Percentiles rank a stretch among this genome's conserved stretches.
These are phyloP conservation scores for Cotesia typhae DNA, from an alignment of 1,140 invertebrate genomes.

Conservation along the genomic window DNA sequence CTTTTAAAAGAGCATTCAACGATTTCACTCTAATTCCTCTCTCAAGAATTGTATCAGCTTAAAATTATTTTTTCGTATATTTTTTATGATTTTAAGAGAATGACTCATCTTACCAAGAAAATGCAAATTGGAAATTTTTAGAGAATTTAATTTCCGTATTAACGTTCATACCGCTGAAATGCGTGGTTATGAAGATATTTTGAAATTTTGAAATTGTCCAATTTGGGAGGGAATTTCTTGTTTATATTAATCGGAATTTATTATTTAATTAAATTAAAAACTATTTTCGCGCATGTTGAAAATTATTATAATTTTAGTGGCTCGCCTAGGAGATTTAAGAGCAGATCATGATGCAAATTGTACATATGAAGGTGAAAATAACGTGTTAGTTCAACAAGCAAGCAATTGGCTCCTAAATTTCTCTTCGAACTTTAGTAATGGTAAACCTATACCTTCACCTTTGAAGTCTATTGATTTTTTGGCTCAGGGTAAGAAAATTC, in stretches of 20 bases:
- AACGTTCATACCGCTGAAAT: too few relatives aligned
- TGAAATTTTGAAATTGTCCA: too few relatives aligned
- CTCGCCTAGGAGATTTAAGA: constrained; percentile 83
- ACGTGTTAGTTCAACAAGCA: constrained; percentile 92
- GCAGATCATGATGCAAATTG: constrained; percentile 91
- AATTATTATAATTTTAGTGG: constrained; percentile 61
- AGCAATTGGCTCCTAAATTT: constrained; percentile 87
- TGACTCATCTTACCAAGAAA: too few relatives aligned
- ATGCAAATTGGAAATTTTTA: too few relatives aligned
- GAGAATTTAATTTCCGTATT: too few relatives aligned
- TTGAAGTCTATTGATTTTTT: constrained; percentile 74
- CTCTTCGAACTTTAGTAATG: constrained; percentile 65
- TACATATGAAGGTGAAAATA: constrained; percentile 97
- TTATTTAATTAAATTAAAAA: constrained; percentile 4
- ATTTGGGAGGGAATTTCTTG: too few relatives aligned
- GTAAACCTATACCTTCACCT: constrained; percentile 67
- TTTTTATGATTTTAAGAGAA: too few relatives aligned
- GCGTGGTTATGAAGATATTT: too few relatives aligned
- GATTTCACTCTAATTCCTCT: too few relatives aligned
- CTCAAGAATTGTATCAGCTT: too few relatives aligned
- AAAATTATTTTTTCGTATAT: too few relatives aligned
- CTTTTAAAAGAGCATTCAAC: too few relatives aligned
- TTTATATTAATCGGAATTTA: neutral
- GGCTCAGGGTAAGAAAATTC: constrained; percentile 63
- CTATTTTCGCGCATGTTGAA: neutral